These are phyloP conservation scores for Augochlorella aurata DNA, from an alignment of 2,888 invertebrate genomes.

Conservation along the genomic window DNA sequence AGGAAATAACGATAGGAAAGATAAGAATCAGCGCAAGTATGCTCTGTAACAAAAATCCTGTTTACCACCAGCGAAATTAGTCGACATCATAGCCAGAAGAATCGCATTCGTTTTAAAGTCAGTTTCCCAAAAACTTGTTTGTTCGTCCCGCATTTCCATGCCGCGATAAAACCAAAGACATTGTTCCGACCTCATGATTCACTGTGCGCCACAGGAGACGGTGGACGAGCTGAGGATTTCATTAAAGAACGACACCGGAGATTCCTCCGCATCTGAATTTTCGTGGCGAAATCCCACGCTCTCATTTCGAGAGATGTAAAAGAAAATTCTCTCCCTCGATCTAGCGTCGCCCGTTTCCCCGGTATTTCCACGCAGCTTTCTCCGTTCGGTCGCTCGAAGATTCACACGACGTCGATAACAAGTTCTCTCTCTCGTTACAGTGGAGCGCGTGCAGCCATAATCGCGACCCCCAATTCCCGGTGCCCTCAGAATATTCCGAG, in stretches of 20 bases:
- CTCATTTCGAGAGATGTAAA: neutral
- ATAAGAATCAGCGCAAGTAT: too few relatives aligned
- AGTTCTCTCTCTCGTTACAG: conserved; percentile 26
- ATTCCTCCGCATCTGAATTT: neutral
- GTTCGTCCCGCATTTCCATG: neutral
- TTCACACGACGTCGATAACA: conserved; percentile 12
- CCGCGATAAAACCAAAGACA: neutral
- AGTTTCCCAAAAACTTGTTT: neutral
- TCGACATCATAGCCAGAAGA: neutral
- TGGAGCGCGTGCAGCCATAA: conserved; percentile 37
- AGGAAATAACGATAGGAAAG: too few relatives aligned
- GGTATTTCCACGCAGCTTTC: neutral
- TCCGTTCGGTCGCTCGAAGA: neutral
- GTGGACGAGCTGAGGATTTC: neutral
- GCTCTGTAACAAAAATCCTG: too few relatives aligned
- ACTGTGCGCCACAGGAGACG: too few relatives aligned
- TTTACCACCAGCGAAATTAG: neutral
- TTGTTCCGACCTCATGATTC: neutral
- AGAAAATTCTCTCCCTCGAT: neutral
- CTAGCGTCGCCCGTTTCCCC: neutral
- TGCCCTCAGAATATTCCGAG: conserved; percentile 46
- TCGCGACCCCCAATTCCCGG: conserved; percentile 45
- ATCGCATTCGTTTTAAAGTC: neutral
- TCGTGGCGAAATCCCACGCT: neutral
- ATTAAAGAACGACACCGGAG: neutral